These are phyloP conservation scores for Epicauta chinensis DNA, from an alignment of 1,140 invertebrate genomes.

Conservation along the genomic window DNA sequence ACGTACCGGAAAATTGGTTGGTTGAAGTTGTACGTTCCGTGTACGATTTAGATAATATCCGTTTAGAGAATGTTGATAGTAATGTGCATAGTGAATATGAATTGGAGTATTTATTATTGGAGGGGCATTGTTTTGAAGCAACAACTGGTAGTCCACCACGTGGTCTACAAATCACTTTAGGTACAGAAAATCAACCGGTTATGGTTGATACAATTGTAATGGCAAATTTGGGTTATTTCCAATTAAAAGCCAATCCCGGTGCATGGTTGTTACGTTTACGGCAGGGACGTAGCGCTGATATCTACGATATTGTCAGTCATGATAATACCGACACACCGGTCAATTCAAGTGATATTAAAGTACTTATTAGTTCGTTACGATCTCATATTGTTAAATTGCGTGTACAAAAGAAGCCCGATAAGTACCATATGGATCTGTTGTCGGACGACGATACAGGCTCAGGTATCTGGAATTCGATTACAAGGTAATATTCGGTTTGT, in stretches of 20 bases:
- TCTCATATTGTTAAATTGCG: conserved; percentile 87
- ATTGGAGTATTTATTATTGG: conserved; percentile 83
- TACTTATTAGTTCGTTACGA: conserved; percentile 81
- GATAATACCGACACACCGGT: conserved; percentile 67
- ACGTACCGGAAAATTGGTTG: conserved; percentile 98
- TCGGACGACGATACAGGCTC: conserved; percentile 66
- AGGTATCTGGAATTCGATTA: conserved; percentile 91
- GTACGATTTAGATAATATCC: conserved; percentile 98
- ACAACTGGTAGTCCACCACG: conserved; percentile 86
- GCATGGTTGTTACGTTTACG: conserved; percentile 83
- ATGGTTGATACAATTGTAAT: conserved; percentile 98
- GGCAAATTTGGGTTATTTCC: conserved; percentile 98
- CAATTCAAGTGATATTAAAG: conserved; percentile 66
- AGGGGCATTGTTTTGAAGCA: conserved; percentile 96
- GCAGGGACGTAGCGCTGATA: conserved; percentile 88
- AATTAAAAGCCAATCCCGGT: conserved; percentile 96
- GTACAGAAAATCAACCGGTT: conserved; percentile 68
- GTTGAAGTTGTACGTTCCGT: conserved; percentile 90
- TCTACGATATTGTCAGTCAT: conserved; percentile 82
- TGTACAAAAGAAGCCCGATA: conserved; percentile 86
- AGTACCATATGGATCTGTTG: conserved; percentile 76
- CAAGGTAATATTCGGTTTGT: conserved; percentile 56
- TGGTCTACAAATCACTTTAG: conserved; percentile 94
- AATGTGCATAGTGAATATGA: conserved; percentile 80
- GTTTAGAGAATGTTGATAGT: conserved; percentile 79